A percentile compares a stretch with the other conserved stretches of the same genome.
These are phyloP conservation scores for Anastatus disparis DNA, from an alignment of 1,140 invertebrate species.

Conservation along the genomic window DNA sequence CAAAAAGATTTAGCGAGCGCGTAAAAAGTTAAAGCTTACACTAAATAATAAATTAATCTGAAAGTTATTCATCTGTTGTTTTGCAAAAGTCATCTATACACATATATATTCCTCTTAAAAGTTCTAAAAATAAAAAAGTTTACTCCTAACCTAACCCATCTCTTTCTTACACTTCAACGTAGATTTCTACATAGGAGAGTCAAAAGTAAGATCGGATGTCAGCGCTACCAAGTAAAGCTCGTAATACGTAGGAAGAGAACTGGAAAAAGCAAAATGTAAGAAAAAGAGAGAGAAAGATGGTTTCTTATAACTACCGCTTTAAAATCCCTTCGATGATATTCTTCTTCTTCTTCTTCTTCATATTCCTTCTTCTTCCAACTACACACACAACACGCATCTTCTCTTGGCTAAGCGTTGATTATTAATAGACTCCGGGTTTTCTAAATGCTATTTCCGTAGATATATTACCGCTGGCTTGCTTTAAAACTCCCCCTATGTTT, in stretches of 20 bases:
- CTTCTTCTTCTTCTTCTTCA: constrained; percentile 30
- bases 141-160: no score
- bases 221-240: constrained; percentile 66
- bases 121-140: constrained; percentile 25
- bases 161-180: no score
- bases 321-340: no score
- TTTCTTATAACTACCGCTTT: no score
- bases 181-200: constrained; percentile 59
- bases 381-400: neutral
- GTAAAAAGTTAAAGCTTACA: no score
- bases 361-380: constrained; percentile 17
- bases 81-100: constrained; percentile 28
- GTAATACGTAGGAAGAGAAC: constrained; percentile 42
- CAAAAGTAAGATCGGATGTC: constrained; percentile 68
- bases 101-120: constrained; percentile 6
- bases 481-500: constrained; percentile 34
- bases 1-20: no score
- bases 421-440: constrained; percentile 64
- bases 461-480: constrained; percentile 47
- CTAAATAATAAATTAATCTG: no score
- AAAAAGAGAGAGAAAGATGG: no score
- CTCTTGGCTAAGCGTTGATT: constrained; percentile 49
- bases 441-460: constrained; percentile 66
- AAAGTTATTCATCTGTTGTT: no score
- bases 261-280: neutral